Evolutionary conservation across 2,797 vertebrate genomes (phyloP), one percentile per base, ranked within the genome.

Genomic region (Hozukius guyotensis): DNA sequence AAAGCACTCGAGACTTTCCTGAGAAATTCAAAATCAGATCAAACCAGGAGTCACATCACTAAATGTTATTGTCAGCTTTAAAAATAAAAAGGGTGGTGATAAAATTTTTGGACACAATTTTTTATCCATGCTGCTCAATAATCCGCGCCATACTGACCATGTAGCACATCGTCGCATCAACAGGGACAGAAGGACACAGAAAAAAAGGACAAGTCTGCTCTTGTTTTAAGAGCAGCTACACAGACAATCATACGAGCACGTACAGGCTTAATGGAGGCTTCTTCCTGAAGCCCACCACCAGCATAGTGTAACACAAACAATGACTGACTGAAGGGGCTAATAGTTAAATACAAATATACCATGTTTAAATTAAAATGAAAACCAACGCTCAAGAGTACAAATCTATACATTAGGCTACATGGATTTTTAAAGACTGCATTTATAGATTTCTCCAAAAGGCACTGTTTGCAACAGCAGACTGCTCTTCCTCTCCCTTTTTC

Each of bases 401-500:
- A 94, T 95, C 93, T 94, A 93, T 95, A 94, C 89, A 92, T 92
- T 89, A 95, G 93, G 94, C 94, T 94, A 93, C 92, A 94, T 87
- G 88, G 92, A 92, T 88, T 94, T 89, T 90, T 85, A 93, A 93
- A 93, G 92, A 95, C 94, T 96, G 95, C 95, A 96, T 95, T 95
- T 89, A 93, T 92, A 94, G 88, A 92, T 92, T 93, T 93, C 81
- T 96, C 93, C 88, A 89, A 96, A 65, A 96, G 96, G 95, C 96
- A 96, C 96, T 95, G 94, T 95, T 93, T 95, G 92, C 81, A 93
- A 95, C 93, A 94, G 93, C 92, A 95, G 94, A 94, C 93, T 93
- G 90, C 91, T 92, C 88, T 83, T 88, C 88, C 72, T 84, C 89
- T 84, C 84, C 90, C 83, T 80, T 91, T 81, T 86, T 78, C 82